Base-by-base conservation (phyloP, 2,113 vertebrate genomes). In the Mixornis gularis region DNA sequence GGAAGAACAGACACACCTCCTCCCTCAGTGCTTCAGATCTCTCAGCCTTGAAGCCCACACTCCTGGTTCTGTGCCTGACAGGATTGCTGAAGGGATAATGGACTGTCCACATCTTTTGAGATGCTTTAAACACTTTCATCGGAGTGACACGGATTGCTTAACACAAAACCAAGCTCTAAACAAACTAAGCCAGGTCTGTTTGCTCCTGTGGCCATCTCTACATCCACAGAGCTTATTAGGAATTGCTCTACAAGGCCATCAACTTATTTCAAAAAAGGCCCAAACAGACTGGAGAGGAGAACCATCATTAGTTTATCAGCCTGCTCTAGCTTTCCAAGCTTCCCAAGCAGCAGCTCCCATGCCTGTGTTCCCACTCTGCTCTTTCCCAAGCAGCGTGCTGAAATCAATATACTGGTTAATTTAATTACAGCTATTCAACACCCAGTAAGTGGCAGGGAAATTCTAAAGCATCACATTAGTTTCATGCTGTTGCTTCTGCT, bases 401-500 rank as follows among this genome's bases (percentile, higher is more conserved):
- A 90, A 95, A 95, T 80, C 90, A 95, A 95, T 94, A 94, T 60
- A 43, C 77, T 89, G 79, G 19, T 92, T 90, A 90, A 95, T 95
- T 95, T 95, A 93, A 95, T 95, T 96, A 92, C 5, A 1, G 83
- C 95, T 76, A 94, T 95, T 95, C 95, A 95, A 68, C 69, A 84
- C 69, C 36, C 85, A 17, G n/a, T 81, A 94, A 95, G 92, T 34
- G 80, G 69, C 80, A 81, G 79, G 1, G 3, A 55, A 95, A 92
- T 94, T 96, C 90, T 96, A 95, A 96, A 95, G 93, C 92, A 68
- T 7, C 85, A 1, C 88, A 95, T 95, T 95, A 94, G 93, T 94
- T 95, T 96, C 94, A 92, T 95, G 95, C 92, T 92, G 90, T 36
- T 94, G 90, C 93, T 58, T 94, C 93, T 95, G 90, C 90, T 95